These are phyloP conservation scores for Hesperophylax magnus DNA, from an alignment of 1,140 invertebrate genomes.

Conservation along the genomic window DNA sequence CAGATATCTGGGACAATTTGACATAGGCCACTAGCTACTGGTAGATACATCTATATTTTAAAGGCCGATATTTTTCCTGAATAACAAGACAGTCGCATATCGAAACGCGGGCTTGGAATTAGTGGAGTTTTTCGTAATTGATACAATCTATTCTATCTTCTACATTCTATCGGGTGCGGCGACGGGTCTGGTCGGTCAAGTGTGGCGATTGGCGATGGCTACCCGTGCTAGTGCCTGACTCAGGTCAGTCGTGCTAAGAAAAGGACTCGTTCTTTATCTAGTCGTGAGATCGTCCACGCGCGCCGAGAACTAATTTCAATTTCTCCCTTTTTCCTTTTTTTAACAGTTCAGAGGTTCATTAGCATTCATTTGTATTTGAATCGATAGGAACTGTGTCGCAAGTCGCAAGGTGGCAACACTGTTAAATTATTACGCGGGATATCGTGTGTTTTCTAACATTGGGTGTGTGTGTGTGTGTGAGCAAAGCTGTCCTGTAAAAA, in stretches of 20 bases:
- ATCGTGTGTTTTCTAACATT: slow-evolving; percentile 31
- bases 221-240: too few relatives aligned
- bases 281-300: slow-evolving; percentile 44
- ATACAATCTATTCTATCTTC: too few relatives aligned
- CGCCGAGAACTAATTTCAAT: slow-evolving; percentile 53
- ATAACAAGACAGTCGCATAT: too few relatives aligned
- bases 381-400: slow-evolving; percentile 46
- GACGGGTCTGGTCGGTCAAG: not conserved
- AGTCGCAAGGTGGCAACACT: slow-evolving; percentile 48
- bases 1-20: too few relatives aligned
- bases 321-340: slow-evolving; percentile 35
- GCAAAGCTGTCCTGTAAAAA: not conserved
- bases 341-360: slow-evolving; percentile 48
- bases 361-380: slow-evolving; percentile 56
- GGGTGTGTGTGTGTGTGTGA: slow-evolving; percentile 2
- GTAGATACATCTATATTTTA: too few relatives aligned
- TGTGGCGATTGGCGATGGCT: too few relatives aligned
- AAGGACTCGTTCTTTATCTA: slow-evolving; percentile 25
- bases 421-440: slow-evolving; percentile 37
- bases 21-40: too few relatives aligned
- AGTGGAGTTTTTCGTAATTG: too few relatives aligned
- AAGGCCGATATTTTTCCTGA: too few relatives aligned
- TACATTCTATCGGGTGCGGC: too few relatives aligned
- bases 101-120: too few relatives aligned
- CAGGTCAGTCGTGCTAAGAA: not conserved